Conservation (phyloP, 2,113 vertebrate species). For the Lontra canadensis region DNA sequence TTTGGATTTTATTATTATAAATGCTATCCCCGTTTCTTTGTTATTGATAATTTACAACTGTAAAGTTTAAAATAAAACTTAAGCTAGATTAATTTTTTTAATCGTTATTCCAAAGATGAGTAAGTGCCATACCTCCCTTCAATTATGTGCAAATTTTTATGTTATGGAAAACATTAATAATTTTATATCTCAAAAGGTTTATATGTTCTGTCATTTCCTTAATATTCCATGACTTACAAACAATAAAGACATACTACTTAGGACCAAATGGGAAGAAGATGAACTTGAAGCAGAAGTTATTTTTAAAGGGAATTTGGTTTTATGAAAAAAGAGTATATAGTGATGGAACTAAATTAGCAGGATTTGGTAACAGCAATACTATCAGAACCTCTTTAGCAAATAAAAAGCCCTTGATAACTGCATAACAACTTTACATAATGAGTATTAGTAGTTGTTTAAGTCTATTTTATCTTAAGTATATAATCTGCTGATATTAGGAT, state of each 20-base stretch:
- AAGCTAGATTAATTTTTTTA: background rate
- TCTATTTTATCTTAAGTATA: background rate
- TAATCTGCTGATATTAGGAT: background rate
- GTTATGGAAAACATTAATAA: background rate
- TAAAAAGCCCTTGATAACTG: background rate
- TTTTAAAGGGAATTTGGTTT: conserved; percentile 42
- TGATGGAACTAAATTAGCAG: background rate
- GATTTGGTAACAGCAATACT: background rate
- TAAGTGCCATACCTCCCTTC: background rate
- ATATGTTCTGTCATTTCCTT: background rate
- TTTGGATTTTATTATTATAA: background rate
- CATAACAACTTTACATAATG: background rate
- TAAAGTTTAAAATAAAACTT: conserved; percentile 25
- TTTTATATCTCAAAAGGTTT: background rate
- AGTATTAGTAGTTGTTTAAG: background rate
- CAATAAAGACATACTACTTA: background rate
- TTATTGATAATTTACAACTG: background rate
- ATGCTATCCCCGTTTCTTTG: background rate
- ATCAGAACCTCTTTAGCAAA: background rate
- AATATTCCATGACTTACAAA: background rate
- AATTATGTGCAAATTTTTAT: background rate
- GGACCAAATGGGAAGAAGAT: background rate
- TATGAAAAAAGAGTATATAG: background rate
- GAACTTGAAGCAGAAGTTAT: background rate
- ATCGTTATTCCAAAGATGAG: background rate